Evolutionary conservation across 2,113 vertebrate species (phyloP).

Genomic region (Epinephelus cyanopodus): DNA sequence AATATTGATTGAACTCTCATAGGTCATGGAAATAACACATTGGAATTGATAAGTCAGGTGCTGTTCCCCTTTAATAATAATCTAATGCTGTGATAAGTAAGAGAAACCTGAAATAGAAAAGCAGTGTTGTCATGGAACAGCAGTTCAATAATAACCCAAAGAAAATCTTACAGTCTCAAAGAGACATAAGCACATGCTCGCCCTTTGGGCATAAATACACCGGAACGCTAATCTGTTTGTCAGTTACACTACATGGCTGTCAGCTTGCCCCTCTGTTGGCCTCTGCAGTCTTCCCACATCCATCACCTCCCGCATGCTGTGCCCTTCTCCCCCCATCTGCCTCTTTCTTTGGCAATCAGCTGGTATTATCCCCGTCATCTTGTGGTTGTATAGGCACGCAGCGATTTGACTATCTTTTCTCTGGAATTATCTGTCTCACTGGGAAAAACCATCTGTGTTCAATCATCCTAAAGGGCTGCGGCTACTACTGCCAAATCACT

Average conservation of each 20-base stretch:
- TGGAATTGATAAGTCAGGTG: no score
- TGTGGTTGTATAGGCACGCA: conserved; percentile 36
- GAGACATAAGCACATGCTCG: background rate
- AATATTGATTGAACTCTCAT: no score
- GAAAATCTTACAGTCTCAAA: background rate
- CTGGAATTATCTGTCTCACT: conserved; percentile 49
- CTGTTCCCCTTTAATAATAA: background rate
- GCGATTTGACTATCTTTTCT: conserved; percentile 25
- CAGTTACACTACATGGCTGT: conserved; percentile 17
- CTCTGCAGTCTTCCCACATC: conserved; percentile 44
- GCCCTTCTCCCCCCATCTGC: background rate
- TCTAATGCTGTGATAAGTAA: background rate
- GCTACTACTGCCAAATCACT: conserved; percentile 50
- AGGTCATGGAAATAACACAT: no score
- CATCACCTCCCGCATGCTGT: conserved; percentile 29
- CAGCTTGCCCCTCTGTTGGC: conserved; percentile 29
- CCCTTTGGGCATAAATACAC: conserved; percentile 22
- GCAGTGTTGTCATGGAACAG: background rate
- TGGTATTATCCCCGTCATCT: conserved; percentile 52
- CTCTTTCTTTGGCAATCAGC: conserved; percentile 55
- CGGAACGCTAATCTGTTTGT: conserved; percentile 40
- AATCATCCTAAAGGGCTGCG: conserved; percentile 52
- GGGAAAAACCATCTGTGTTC: conserved; percentile 58
- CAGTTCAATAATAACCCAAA: background rate
- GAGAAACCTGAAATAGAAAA: background rate